Base-by-base conservation (phyloP, 2,797 vertebrate species). In the Falco rusticolus region DNA sequence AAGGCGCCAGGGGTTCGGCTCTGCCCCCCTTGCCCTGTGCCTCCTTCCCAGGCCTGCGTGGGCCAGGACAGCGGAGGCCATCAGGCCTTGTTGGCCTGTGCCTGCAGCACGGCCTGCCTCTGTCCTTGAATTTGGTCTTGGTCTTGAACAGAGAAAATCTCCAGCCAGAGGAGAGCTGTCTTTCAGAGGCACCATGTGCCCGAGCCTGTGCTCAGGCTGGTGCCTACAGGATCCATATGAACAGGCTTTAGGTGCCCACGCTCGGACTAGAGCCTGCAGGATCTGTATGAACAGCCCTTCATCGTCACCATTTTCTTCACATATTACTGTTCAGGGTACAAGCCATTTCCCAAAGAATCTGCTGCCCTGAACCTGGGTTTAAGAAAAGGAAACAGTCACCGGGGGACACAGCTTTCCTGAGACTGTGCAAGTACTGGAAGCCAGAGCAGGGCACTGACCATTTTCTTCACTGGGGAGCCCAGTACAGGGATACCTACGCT, bases 211-310 rank as follows among this genome's bases (percentile, higher is more conserved):
- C 22, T 60, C 29, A 18, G 22, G 51, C 41, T 57, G 11, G 28
- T 9, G 1, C 31, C 41, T 47, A 3, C 0, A 1, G 26, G 10
- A 64, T 56, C 2, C 3, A 2, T 20, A 33, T 2, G 7, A 37
- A 72, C 33, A 22, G 13, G 12, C 28, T 13, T 59, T 48, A 18
- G 0, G 4, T 51, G 28, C 25, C 64, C 5, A 1, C 9, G 25
- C 15, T 77, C 2, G 0, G 43, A 11, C 17, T n/a, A 5, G 65
- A 45, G 48, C 68, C 50, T 33, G 11, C 11, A 29, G 45, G 22
- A 45, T 45, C 53, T 21, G 1, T 31, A 16, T 0, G 11, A 84
- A 37, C 26, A 18, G 39, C 37, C 39, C 13, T 17, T 21, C 31
- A 4, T 6, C 5, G 20, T 53, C 39, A 9, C 19, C 33, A 0